Percentiles rank a stretch among this genome's conserved stretches.
These are phyloP conservation scores for Spilogale gracilis DNA, from an alignment of 2,113 vertebrate species.

Conservation along the genomic window DNA sequence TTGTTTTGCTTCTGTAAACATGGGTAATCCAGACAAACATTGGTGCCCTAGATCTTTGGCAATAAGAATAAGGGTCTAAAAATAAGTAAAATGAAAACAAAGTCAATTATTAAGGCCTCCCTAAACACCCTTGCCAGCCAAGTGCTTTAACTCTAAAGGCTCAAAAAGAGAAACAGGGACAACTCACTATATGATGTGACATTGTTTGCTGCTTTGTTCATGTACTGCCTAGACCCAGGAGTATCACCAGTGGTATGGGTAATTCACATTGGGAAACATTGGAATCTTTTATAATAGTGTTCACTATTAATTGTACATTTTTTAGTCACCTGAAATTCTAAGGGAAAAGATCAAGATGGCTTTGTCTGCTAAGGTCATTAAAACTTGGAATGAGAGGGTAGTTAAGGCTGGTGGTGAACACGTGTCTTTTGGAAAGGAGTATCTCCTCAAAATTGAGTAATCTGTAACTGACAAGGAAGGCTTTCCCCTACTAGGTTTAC, in stretches of 20 bases:
- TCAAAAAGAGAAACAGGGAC: not conserved
- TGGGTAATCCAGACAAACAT: not conserved
- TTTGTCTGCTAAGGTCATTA: not conserved
- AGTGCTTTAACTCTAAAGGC: not conserved
- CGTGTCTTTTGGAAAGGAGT: not conserved
- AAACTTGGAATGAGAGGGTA: not conserved
- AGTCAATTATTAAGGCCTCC: not conserved
- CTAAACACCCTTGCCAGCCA: not conserved
- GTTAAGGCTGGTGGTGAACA: not conserved
- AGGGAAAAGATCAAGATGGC: not conserved
- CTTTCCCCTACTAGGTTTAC: not conserved
- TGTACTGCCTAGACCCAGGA: not conserved
- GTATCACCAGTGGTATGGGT: not conserved
- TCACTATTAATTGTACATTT: not conserved
- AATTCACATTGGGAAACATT: not conserved
- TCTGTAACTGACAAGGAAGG: not conserved
- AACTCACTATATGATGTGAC: not conserved
- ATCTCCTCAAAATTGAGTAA: constrained; percentile 1
- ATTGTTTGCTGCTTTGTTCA: not conserved
- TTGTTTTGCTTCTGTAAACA: not conserved
- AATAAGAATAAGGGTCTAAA: not conserved
- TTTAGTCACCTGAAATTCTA: constrained; percentile 29
- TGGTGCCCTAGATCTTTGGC: not conserved
- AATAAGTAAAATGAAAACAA: constrained; percentile 3
- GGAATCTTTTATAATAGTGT: not conserved